Percentiles rank a stretch among this genome's conserved stretches.
Conservation (phyloP, 2,797 vertebrate genomes). For the Melopsittacus undulatus region DNA sequence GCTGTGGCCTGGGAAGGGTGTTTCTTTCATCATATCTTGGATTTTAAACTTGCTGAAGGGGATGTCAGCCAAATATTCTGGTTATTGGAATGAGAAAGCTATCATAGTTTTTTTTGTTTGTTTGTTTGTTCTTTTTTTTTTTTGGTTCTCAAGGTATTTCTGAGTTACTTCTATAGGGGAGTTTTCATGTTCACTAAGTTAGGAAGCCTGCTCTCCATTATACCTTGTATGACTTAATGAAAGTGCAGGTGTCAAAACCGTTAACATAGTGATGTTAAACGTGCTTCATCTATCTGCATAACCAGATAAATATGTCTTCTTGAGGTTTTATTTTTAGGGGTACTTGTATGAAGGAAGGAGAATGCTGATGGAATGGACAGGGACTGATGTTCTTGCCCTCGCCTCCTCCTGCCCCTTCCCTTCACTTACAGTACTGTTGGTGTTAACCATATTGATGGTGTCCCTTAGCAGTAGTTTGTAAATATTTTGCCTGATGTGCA, state of each 20-base stretch:
- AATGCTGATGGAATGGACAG: background rate
- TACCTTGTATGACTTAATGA: background rate
- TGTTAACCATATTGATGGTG: background rate
- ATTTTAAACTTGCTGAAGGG: background rate
- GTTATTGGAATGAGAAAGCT: background rate
- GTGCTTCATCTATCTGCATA: background rate
- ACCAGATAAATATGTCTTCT: background rate
- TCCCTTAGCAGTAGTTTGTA: slow-evolving; percentile 36
- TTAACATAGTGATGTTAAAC: background rate
- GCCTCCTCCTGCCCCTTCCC: background rate
- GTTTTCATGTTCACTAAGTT: background rate
- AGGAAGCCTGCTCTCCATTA: background rate
- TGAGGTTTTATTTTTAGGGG: background rate
- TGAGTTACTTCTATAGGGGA: accelerated
- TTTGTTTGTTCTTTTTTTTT: background rate
- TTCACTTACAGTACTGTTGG: background rate
- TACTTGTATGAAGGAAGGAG: background rate
- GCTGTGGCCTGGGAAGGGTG: background rate
- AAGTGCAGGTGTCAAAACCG: background rate
- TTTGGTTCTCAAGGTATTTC: background rate
- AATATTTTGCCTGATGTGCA: slow-evolving; percentile 35
- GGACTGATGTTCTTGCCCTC: background rate
- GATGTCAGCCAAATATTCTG: background rate
- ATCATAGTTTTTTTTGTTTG: accelerated
- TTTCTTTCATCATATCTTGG: background rate